Evolutionary conservation across 2,888 invertebrate genomes (phyloP).

Genomic region (Venustoraphidia nigricollis): DNA sequence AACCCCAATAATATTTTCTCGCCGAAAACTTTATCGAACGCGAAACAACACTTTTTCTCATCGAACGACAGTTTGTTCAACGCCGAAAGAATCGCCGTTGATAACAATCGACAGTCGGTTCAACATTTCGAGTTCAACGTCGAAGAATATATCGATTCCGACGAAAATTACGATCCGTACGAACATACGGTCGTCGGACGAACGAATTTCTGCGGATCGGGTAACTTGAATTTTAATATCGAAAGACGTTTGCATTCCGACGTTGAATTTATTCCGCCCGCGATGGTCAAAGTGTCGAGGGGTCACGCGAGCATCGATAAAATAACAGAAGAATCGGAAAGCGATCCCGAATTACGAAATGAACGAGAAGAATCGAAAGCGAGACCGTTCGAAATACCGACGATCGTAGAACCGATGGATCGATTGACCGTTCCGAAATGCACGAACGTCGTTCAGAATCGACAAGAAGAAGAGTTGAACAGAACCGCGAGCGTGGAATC

Average conservation of each 20-base stretch:
- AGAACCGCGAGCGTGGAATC: conserved; percentile 32
- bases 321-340: too few relatives aligned
- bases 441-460: conserved; percentile 2
- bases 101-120: neutral
- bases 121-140: conserved; percentile 2
- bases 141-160: conserved; percentile 4
- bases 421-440: conserved; percentile 2
- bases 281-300: too few relatives aligned
- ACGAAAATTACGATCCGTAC: neutral
- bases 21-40: conserved; percentile 21
- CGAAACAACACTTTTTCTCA: conserved; percentile 24
- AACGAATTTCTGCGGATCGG: too few relatives aligned
- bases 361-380: too few relatives aligned
- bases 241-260: too few relatives aligned
- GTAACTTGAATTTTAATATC: too few relatives aligned
- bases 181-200: too few relatives aligned
- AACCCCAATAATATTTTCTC: conserved; percentile 21
- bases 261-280: too few relatives aligned
- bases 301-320: too few relatives aligned
- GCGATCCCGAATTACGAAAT: too few relatives aligned
- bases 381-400: neutral
- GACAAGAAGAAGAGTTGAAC: conserved; percentile 6
- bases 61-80: conserved; percentile 28
- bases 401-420: conserved; percentile 1
- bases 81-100: neutral